These are phyloP conservation scores for Heterocephalus glaber DNA, from an alignment of 2,113 vertebrate genomes.

Conservation along the genomic window DNA sequence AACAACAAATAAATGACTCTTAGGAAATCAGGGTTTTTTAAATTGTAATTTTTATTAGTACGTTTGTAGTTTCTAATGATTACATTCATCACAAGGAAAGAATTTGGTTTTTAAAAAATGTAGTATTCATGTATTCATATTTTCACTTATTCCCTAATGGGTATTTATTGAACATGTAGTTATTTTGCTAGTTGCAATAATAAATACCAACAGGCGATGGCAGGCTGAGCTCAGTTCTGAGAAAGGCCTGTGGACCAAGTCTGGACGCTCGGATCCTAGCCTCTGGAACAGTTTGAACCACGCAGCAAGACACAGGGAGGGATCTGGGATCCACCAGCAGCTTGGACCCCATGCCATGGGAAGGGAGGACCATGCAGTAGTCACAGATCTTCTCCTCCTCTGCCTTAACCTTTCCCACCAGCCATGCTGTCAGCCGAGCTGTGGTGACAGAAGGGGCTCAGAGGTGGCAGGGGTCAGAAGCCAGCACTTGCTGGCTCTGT, in stretches of 20 bases:
- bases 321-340: neutral
- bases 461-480: neutral
- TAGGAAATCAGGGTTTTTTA: neutral
- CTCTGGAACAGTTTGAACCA: neutral
- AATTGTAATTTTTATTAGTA: neutral
- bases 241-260: neutral
- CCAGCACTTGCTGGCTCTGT: neutral
- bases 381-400: neutral
- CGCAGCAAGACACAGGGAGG: neutral
- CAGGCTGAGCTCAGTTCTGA: neutral
- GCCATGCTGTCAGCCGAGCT: fast-evolving
- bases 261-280: neutral
- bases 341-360: neutral
- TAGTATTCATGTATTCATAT: neutral
- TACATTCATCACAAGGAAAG: neutral
- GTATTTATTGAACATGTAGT: neutral
- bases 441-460: neutral
- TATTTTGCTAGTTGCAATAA: neutral
- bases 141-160: neutral
- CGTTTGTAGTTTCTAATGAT: neutral
- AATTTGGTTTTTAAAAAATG: neutral
- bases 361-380: neutral
- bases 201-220: neutral
- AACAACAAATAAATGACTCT: neutral
- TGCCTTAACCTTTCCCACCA: fast-evolving